Evolutionary conservation across 2,113 vertebrate species (phyloP).

Genomic region (Zosterops pallidus): DNA sequence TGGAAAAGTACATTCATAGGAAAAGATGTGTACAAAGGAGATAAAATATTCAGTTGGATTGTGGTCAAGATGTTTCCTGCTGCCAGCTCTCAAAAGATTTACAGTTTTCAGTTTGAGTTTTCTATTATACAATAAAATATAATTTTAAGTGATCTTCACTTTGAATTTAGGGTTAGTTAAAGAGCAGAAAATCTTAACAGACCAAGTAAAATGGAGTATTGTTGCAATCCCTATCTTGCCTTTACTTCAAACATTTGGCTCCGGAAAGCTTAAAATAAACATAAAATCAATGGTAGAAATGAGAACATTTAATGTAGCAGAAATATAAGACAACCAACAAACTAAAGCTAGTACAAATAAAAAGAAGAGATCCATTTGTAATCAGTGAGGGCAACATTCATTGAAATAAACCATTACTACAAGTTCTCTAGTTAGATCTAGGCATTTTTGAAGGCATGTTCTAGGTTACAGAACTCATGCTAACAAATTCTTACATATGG

Average conservation of each 20-base stretch:
- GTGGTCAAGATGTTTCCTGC: slow-evolving; percentile 12
- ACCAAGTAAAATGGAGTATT: neutral
- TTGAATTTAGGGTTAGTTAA: neutral
- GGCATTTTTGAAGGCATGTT: neutral
- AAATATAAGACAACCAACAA: neutral
- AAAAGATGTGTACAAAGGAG: neutral
- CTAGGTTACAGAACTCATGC: neutral
- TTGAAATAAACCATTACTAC: neutral
- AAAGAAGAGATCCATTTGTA: neutral
- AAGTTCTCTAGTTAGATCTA: neutral
- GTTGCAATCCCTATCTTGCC: neutral
- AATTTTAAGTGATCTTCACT: neutral
- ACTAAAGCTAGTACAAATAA: neutral
- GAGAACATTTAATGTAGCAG: neutral
- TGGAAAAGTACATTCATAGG: neutral
- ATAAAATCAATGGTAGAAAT: neutral
- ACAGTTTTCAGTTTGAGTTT: neutral
- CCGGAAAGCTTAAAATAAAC: neutral
- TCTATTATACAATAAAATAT: neutral
- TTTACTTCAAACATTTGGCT: neutral
- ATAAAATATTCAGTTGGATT: slow-evolving; percentile 50
- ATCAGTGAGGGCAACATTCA: fast-evolving
- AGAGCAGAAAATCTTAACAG: neutral
- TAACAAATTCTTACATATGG: neutral
- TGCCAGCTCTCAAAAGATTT: neutral